These are phyloP conservation scores for Nomia melanderi DNA, from an alignment of 1,140 invertebrate genomes.

Conservation along the genomic window DNA sequence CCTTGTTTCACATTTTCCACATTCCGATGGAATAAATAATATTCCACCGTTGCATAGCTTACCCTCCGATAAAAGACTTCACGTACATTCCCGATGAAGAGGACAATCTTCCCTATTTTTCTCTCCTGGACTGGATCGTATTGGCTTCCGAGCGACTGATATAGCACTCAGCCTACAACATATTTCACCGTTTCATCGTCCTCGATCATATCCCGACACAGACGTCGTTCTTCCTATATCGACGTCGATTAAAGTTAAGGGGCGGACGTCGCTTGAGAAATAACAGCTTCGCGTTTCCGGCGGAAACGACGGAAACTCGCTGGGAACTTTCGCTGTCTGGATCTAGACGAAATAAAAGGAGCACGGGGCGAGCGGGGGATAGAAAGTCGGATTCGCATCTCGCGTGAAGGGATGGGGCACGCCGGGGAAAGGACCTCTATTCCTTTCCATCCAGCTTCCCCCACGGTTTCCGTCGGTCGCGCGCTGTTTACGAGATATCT, in stretches of 20 bases:
- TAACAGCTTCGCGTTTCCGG: background rate
- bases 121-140: no score
- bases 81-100: no score
- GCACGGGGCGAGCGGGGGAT: background rate
- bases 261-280: background rate
- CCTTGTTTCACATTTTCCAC: no score
- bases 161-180: no score
- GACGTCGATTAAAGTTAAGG: background rate
- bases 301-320: background rate
- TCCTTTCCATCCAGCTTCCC: slow-evolving; percentile 4
- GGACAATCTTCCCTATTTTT: no score
- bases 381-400: background rate
- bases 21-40: no score
- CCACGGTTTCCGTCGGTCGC: background rate
- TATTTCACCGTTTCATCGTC: no score
- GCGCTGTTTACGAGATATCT: slow-evolving; percentile 62
- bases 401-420: background rate
- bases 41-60: no score
- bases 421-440: background rate
- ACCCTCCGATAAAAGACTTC: no score
- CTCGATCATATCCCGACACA: no score
- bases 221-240: no score
- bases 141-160: no score
- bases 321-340: background rate
- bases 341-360: background rate